These are phyloP conservation scores for Caenorhabditis brenneri DNA, from an alignment of 1,140 invertebrate species.

Conservation along the genomic window DNA sequence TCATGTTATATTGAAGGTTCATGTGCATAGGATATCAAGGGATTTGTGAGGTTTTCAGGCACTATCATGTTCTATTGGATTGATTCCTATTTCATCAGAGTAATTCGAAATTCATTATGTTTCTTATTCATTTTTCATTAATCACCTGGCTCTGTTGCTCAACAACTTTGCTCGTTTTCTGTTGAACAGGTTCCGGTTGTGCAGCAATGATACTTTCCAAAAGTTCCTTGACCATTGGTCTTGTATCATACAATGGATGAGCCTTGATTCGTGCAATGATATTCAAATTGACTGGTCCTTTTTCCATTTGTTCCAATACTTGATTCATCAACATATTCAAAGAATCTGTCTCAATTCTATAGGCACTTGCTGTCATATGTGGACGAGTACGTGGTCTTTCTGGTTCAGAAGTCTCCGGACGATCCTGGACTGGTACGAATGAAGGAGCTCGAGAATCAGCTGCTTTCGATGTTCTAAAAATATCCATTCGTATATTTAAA, in stretches of 20 bases:
- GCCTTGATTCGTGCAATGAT: conserved; percentile 66
- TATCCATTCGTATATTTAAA: neutral
- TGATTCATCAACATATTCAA: conserved; percentile 70
- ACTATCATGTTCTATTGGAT: neutral
- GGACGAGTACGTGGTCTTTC: conserved; percentile 31
- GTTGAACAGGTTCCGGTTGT: conserved; percentile 66
- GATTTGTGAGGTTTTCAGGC: neutral
- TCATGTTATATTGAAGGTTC: neutral
- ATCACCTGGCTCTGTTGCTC: conserved; percentile 60
- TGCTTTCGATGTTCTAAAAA: conserved; percentile 40
- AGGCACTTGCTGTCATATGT: conserved; percentile 46
- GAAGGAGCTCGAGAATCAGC: conserved; percentile 35
- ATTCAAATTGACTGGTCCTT: conserved; percentile 68
- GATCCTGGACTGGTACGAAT: conserved; percentile 49
- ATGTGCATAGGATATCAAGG: neutral
- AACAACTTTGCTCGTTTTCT: conserved; percentile 68
- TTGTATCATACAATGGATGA: conserved; percentile 66
- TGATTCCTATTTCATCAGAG: neutral
- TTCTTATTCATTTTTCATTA: neutral
- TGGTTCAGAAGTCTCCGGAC: conserved; percentile 39
- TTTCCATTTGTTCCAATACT: conserved; percentile 71
- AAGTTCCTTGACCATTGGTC: conserved; percentile 70
- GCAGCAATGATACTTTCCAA: conserved; percentile 69
- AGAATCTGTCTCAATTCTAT: conserved; percentile 65
- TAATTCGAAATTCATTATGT: neutral